Conservation (phyloP, 2,113 vertebrate genomes). For the Catharus fuscescens region DNA sequence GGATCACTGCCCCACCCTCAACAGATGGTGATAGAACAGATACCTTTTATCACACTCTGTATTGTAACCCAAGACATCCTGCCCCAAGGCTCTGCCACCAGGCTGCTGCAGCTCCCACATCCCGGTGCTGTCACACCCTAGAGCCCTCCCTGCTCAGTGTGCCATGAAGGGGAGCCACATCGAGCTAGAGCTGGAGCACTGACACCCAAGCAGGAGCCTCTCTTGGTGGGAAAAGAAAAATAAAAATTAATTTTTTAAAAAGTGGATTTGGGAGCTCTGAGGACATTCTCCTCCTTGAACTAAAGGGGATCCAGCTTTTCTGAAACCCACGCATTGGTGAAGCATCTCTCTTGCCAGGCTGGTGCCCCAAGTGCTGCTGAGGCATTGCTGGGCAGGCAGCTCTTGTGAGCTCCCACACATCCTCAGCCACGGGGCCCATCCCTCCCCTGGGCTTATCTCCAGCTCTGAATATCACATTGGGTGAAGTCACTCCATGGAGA, state of each 20-base stretch:
- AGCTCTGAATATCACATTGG: background rate
- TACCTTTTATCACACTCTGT: too few relatives aligned
- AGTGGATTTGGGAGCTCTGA: background rate
- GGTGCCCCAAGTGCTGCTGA: background rate
- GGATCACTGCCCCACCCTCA: too few relatives aligned
- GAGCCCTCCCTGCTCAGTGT: background rate
- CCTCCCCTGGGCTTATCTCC: background rate
- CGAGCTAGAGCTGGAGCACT: fast-evolving
- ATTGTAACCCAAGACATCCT: too few relatives aligned
- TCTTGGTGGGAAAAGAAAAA: background rate
- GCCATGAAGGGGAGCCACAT: background rate
- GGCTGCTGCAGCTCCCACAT: background rate
- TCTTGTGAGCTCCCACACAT: background rate
- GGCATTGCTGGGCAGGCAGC: background rate
- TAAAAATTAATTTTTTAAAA: fast-evolving
- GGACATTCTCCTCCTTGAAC: background rate
- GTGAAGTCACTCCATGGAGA: background rate
- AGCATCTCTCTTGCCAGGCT: background rate
- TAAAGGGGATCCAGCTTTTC: background rate
- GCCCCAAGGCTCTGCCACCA: background rate
- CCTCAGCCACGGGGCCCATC: background rate
- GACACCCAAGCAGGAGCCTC: background rate
- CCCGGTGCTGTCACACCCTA: background rate
- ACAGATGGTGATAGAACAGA: too few relatives aligned
- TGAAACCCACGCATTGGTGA: background rate